Evolutionary conservation across 1,140 invertebrate species (phyloP), one percentile per base, ranked within the genome.

Genomic region (Penaeus chinensis): DNA sequence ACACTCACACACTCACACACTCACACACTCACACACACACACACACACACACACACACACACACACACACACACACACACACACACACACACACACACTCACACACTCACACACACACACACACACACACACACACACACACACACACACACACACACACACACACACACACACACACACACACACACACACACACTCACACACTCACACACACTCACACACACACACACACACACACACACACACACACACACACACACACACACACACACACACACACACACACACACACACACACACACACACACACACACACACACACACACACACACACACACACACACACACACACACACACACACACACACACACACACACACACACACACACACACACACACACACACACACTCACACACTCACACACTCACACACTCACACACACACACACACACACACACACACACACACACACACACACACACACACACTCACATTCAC

Each of bases 241-340:
- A 13, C 11, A 11, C 54, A 10, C 54, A n/a, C n/a, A n/a, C n/a
- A n/a, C n/a, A n/a, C n/a, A n/a, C n/a, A n/a, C n/a, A n/a, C n/a
- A n/a, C n/a, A n/a, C n/a, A n/a, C n/a, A n/a, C n/a, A n/a, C n/a
- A n/a, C n/a, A n/a, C n/a, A n/a, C n/a, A n/a, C n/a, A 71, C 16
- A 27, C 69, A n/a, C 69, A 71, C 69, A 42, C 4, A 42, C 37
- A n/a, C 63, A 3, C 13, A 60, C 42, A 84, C 42, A 76, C 69
- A 84, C 69, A 84, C 82, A 84, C 69, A 76, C 82, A 71, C 66
- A 84, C 42, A 47, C 82, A 83, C 81, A 65, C 24, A 65, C 61
- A 83, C 81, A 65, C 62, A 83, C 81, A 65, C 61, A 83, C 81
- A 7, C 65, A 13, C 65, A 8, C 65, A 13, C 65, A 13, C 65